Percentiles rank a stretch among this genome's conserved stretches.
These are phyloP conservation scores for Pachyseris speciosa DNA, from an alignment of 64 coral and sea anemone species.

Conservation along the genomic window DNA sequence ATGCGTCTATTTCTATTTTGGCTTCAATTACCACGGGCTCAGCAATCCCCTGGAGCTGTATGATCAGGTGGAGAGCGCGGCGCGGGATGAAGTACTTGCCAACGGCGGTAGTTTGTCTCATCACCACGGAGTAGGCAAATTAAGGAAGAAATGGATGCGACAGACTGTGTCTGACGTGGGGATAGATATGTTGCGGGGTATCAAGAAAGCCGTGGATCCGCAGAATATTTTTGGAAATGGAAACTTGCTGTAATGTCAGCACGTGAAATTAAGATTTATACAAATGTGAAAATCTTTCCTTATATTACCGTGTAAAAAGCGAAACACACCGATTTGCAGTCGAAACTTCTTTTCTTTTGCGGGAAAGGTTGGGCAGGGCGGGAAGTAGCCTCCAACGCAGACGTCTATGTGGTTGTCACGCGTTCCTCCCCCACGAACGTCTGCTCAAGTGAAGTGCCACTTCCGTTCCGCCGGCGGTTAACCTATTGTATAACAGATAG, in stretches of 20 bases:
- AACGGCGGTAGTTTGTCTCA: conserved; percentile 95
- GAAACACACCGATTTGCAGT: too few relatives aligned
- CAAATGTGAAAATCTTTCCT: too few relatives aligned
- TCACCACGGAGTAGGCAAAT: conserved; percentile 95
- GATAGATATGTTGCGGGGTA: conserved; percentile 78
- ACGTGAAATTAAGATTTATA: too few relatives aligned
- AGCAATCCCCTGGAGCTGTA: conserved; percentile 79
- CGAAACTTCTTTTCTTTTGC: too few relatives aligned
- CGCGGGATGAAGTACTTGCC: conserved; percentile 91
- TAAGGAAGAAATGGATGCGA: conserved; percentile 94
- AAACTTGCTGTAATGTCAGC: conserved; percentile 29
- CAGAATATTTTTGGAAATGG: conserved; percentile 97
- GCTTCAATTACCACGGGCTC: conserved; percentile 88
- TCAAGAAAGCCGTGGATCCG: conserved; percentile 92
- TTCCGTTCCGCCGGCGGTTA: too few relatives aligned
- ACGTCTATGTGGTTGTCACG: too few relatives aligned
- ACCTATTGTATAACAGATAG: too few relatives aligned
- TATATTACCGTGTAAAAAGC: too few relatives aligned
- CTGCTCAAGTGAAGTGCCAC: too few relatives aligned
- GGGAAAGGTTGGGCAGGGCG: too few relatives aligned
- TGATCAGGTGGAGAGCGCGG: conserved; percentile 78
- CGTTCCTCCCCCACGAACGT: too few relatives aligned
- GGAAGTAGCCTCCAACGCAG: too few relatives aligned
- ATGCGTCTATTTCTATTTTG: conserved; percentile 99
- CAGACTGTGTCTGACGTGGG: conserved; percentile 90